A percentile compares a stretch with the other conserved stretches of the same genome.
Evolutionary conservation across 2,888 invertebrate species (phyloP).

Genomic region (Tachina fera): DNA sequence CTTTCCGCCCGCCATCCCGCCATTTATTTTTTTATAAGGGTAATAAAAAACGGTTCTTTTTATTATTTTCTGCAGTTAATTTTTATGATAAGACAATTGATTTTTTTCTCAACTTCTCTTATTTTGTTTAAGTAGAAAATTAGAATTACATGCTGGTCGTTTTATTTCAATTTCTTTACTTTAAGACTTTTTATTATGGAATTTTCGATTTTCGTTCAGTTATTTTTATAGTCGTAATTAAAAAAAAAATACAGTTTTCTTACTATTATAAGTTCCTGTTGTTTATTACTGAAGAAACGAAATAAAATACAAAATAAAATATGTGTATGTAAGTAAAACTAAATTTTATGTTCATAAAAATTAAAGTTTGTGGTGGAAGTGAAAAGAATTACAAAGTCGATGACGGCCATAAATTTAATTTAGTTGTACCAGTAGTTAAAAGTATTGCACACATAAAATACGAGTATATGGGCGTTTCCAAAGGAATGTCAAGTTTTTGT

Average conservation of each 20-base stretch:
- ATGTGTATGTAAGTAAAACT: background rate
- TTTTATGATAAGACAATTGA: constrained; percentile 56
- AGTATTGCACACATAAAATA: constrained; percentile 40
- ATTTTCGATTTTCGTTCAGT: constrained; percentile 28
- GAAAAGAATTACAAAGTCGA: constrained; percentile 37
- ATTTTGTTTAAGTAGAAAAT: constrained; percentile 23
- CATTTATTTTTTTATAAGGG: constrained; percentile 26
- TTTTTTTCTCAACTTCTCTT: background rate
- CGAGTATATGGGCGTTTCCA: too few relatives aligned
- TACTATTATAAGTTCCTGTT: constrained; percentile 39
- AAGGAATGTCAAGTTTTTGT: too few relatives aligned
- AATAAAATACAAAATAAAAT: background rate
- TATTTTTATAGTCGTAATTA: constrained; percentile 68
- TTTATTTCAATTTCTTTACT: constrained; percentile 46
- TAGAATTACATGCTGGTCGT: constrained; percentile 63
- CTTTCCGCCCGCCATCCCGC: background rate
- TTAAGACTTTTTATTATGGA: constrained; percentile 14
- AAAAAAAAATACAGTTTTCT: constrained; percentile 55
- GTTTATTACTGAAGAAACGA: constrained; percentile 15
- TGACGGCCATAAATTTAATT: constrained; percentile 64
- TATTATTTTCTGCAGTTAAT: constrained; percentile 33
- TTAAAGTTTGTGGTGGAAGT: background rate
- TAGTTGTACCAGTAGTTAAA: constrained; percentile 49
- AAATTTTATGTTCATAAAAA: constrained; percentile 33
- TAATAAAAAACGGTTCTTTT: constrained; percentile 45